phyloP scores from a whole-genome alignment of 2,113 vertebrate species.

The Podilymbus podiceps region DNA sequence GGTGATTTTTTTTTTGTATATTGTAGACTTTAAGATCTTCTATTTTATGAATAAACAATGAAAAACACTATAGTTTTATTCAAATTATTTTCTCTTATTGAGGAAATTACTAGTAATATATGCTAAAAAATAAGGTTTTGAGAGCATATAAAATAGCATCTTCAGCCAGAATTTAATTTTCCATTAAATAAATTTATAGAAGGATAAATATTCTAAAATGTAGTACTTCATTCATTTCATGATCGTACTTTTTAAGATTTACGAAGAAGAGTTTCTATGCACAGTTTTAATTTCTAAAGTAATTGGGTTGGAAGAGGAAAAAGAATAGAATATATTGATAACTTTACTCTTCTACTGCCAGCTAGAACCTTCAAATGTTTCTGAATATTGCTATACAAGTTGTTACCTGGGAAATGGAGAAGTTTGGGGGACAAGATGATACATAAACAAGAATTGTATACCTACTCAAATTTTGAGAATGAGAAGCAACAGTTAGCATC shows the following conservation, averaged over 20 bases:
- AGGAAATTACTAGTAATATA: background rate
- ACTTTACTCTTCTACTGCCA: background rate
- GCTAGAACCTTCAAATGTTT: background rate
- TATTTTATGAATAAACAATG: background rate
- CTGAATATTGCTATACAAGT: background rate
- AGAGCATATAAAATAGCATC: background rate
- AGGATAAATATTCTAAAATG: slow-evolving; percentile 13
- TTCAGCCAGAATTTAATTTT: slow-evolving; percentile 24
- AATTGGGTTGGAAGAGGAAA: background rate
- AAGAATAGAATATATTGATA: background rate
- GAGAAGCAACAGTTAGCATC: background rate
- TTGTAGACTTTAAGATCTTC: background rate
- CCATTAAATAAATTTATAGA: background rate
- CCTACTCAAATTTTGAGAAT: background rate
- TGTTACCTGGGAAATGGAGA: background rate
- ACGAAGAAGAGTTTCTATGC: background rate
- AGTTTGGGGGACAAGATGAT: background rate
- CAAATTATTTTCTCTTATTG: background rate
- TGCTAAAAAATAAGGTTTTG: background rate
- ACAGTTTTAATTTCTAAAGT: background rate
- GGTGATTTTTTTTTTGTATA: background rate
- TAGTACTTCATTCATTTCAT: background rate
- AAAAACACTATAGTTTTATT: background rate
- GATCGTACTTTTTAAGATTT: background rate
- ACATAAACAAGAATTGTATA: background rate